Percentiles rank a stretch among this genome's conserved stretches.
phyloP scores from a whole-genome alignment of 2,113 vertebrate genomes.

The Galemys pyrenaicus region DNA sequence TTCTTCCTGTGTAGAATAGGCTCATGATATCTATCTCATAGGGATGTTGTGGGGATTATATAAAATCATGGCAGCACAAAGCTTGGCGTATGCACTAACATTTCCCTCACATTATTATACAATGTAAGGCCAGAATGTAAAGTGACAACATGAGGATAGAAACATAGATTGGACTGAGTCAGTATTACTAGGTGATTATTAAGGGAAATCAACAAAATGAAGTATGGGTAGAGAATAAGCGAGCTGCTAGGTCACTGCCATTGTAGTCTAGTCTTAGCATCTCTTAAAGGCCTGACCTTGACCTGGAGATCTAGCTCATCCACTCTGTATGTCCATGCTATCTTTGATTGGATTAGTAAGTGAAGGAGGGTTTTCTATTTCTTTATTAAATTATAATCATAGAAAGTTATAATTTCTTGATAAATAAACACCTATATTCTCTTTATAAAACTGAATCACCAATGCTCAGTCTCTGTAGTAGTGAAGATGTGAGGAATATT shows the following conservation, averaged over 20 bases:
- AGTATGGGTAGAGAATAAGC: not conserved
- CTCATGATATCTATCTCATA: not conserved
- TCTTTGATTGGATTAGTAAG: not conserved
- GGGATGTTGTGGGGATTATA: not conserved
- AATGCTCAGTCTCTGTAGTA: not conserved
- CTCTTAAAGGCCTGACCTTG: not conserved
- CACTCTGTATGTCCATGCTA: not conserved
- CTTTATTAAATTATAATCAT: not conserved
- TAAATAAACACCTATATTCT: not conserved
- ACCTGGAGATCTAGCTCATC: not conserved
- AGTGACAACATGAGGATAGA: not conserved
- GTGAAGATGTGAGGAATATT: not conserved
- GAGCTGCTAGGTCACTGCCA: accelerated
- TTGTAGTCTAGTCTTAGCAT: not conserved
- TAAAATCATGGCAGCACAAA: not conserved
- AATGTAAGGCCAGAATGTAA: not conserved
- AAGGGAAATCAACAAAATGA: not conserved
- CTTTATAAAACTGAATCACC: not conserved
- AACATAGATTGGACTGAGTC: not conserved
- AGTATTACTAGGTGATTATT: not conserved
- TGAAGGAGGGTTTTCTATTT: not conserved
- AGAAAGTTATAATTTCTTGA: not conserved
- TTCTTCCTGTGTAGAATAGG: not conserved
- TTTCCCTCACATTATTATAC: not conserved
- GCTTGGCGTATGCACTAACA: not conserved